Percentiles rank a stretch among this genome's conserved stretches.
phyloP scores from a whole-genome alignment of 2,888 invertebrate genomes.

The Aphodius granarius region DNA sequence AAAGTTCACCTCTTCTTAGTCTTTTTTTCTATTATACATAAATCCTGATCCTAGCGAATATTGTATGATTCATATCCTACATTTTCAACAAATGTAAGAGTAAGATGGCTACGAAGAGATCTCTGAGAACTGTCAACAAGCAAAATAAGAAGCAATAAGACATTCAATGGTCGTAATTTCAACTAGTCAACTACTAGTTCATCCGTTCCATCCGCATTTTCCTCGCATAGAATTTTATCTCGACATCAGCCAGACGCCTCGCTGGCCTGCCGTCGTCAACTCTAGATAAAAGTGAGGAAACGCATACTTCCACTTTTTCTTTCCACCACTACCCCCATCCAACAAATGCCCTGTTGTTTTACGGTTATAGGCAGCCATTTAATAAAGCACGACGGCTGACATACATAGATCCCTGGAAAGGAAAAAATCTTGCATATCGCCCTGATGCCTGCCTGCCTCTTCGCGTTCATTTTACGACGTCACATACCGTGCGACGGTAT shows the following conservation, averaged over 20 bases:
- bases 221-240: background rate
- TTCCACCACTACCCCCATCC: background rate
- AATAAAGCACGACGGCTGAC: constrained; percentile 11
- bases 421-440: constrained; percentile 13
- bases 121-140: background rate
- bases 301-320: background rate
- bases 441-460: background rate
- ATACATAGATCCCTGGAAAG: constrained; percentile 4
- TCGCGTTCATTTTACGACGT: constrained; percentile 7
- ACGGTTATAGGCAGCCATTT: constrained; percentile 10
- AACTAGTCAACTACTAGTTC: background rate
- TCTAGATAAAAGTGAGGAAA: background rate
- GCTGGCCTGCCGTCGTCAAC: background rate
- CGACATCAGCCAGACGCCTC: background rate
- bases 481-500: constrained; percentile 13
- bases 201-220: background rate
- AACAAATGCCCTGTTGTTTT: constrained; percentile 13
- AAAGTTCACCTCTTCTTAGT: background rate
- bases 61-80: background rate
- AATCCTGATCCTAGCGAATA: background rate
- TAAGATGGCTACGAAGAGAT: background rate
- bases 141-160: background rate
- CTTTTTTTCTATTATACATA: background rate
- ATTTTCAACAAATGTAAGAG: too few relatives aligned
- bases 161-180: background rate